A percentile compares a stretch with the other conserved stretches of the same genome.
Conservation (phyloP, 2,888 invertebrate species). For the Herminia tarsipennalis region DNA sequence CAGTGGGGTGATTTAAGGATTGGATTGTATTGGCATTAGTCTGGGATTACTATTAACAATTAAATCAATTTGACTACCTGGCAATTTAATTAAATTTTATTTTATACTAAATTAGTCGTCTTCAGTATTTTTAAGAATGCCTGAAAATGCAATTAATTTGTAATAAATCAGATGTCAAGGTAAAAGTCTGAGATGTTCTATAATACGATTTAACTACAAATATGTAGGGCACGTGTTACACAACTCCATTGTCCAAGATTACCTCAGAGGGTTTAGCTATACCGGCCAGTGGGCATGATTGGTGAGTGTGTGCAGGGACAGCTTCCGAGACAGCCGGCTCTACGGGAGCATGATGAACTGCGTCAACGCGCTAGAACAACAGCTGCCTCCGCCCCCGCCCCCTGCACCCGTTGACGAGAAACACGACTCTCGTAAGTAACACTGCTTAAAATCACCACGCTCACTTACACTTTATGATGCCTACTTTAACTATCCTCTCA, state of each 20-base stretch:
- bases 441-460: constrained; percentile 30
- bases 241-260: not conserved
- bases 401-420: constrained; percentile 81
- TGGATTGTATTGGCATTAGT: too few species aligned
- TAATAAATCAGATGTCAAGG: too few species aligned
- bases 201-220: too few species aligned
- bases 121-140: too few species aligned
- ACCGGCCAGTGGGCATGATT: constrained; percentile 48
- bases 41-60: too few species aligned
- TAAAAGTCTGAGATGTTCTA: too few species aligned
- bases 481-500: constrained; percentile 18
- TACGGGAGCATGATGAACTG: constrained; percentile 98
- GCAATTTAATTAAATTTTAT: too few species aligned
- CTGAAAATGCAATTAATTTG: too few species aligned
- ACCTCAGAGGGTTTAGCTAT: constrained; percentile 5
- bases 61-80: too few species aligned
- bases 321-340: constrained; percentile 95
- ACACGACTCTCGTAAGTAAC: constrained; percentile 79
- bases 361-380: constrained; percentile 96
- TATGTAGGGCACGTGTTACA: too few species aligned
- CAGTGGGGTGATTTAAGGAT: too few species aligned
- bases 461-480: constrained; percentile 30
- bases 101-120: too few species aligned
- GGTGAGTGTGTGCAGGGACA: constrained; percentile 88
- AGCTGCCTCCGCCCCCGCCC: constrained; percentile 90